phyloP scores from a whole-genome alignment of 53 echinoderm and acorn worm species.

The Echinometra lucunter region DNA sequence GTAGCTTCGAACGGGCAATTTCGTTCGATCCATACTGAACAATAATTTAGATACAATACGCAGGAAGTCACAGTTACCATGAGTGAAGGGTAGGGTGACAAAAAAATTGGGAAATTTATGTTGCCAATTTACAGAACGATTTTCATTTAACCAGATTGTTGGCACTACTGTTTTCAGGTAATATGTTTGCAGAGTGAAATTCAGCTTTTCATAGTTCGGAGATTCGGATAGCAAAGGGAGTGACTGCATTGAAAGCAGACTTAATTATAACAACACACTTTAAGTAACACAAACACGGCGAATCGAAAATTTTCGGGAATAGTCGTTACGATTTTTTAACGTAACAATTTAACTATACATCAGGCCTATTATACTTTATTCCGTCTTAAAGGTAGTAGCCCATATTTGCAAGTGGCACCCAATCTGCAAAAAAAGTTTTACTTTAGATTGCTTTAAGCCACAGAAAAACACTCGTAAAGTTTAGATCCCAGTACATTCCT shows the following conservation, averaged over 20 bases:
- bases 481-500: too few species aligned
- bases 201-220: background rate
- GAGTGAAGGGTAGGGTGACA: background rate
- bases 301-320: background rate
- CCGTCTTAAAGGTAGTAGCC: too few species aligned
- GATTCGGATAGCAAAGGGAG: background rate
- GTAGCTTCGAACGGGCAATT: constrained; percentile 3
- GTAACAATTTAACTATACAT: background rate
- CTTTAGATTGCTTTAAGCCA: too few species aligned
- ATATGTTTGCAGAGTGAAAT: background rate
- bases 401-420: too few species aligned
- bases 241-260: background rate
- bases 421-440: too few species aligned
- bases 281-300: background rate
- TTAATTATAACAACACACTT: background rate
- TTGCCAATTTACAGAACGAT: background rate
- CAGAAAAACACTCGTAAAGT: too few species aligned
- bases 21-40: background rate
- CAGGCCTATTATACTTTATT: too few species aligned
- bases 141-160: background rate
- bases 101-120: background rate
- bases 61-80: constrained; percentile 1
- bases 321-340: background rate
- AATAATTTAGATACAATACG: constrained; percentile 22
- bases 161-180: too few species aligned